Evolutionary conservation across 1,140 invertebrate species (phyloP).

Genomic region (Calycopis cecrops): DNA sequence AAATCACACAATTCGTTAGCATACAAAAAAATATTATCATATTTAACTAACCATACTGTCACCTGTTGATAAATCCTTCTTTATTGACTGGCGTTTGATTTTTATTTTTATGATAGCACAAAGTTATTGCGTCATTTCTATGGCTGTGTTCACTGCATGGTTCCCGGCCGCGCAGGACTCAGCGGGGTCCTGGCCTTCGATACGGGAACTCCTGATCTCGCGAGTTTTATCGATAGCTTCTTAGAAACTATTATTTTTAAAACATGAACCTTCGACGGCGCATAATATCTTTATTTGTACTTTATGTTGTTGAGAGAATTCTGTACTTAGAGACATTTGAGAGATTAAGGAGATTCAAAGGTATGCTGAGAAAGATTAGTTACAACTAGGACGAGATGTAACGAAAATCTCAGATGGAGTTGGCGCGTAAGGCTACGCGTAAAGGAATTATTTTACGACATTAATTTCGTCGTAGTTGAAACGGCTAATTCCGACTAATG

Average conservation of each 20-base stretch:
- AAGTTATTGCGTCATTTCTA: constrained; percentile 13
- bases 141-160: constrained; percentile 31
- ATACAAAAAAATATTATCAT: background rate
- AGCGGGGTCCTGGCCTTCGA: constrained; percentile 49
- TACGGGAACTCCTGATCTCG: constrained; percentile 45
- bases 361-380: too few species aligned
- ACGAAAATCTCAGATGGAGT: too few species aligned
- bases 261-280: constrained; percentile 12
- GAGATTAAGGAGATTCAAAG: constrained; percentile 1
- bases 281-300: constrained; percentile 12
- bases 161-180: constrained; percentile 34
- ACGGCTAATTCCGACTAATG: too few species aligned
- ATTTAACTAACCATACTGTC: constrained; percentile 1
- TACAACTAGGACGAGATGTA: too few species aligned
- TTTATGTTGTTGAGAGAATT: constrained; percentile 14
- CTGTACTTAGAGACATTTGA: too few species aligned
- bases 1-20: constrained; percentile 4
- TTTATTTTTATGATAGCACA: constrained; percentile 4
- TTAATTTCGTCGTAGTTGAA: too few species aligned
- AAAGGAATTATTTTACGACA: too few species aligned
- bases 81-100: background rate
- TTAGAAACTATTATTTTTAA: constrained; percentile 14
- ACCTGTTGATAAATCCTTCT: background rate
- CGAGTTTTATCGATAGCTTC: constrained; percentile 37
- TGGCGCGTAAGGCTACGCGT: too few species aligned